Evolutionary conservation across 2,113 vertebrate species (phyloP).

Genomic region (Pedionomus torquatus): DNA sequence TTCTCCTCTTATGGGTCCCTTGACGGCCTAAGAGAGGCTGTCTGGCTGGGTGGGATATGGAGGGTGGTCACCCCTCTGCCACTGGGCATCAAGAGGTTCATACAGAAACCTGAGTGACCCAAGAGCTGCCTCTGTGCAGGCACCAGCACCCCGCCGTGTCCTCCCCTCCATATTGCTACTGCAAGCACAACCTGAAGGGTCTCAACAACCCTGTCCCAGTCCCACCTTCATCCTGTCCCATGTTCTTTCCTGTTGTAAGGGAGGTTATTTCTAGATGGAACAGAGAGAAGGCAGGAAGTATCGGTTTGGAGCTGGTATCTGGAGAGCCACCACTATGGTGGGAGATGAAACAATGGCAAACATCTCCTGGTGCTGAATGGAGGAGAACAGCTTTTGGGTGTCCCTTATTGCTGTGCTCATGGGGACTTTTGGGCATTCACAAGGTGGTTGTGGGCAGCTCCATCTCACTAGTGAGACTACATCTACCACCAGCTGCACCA

Average conservation of each 20-base stretch:
- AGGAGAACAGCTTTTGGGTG: neutral
- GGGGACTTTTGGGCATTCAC: neutral
- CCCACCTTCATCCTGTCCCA: neutral
- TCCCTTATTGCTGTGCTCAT: neutral
- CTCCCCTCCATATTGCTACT: neutral
- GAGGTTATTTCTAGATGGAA: neutral
- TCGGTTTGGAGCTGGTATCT: neutral
- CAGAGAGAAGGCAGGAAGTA: neutral
- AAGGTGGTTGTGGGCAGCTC: neutral
- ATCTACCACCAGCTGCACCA: neutral
- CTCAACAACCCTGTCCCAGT: rapidly evolving
- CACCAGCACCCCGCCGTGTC: neutral
- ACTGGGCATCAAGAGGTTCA: neutral
- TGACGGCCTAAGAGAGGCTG: neutral
- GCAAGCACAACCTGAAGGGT: neutral
- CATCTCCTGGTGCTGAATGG: neutral
- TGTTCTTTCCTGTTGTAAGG: neutral
- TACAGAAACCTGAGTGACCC: neutral
- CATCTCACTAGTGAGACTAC: rapidly evolving
- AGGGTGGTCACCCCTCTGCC: neutral
- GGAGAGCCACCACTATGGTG: neutral
- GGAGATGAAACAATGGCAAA: neutral
- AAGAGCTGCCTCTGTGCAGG: neutral
- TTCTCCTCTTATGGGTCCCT: neutral
- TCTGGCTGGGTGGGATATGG: neutral